Evolutionary conservation across 1,140 invertebrate species (phyloP), one percentile per base, ranked within the genome.

Genomic region (Anoplolepis gracilipes): DNA sequence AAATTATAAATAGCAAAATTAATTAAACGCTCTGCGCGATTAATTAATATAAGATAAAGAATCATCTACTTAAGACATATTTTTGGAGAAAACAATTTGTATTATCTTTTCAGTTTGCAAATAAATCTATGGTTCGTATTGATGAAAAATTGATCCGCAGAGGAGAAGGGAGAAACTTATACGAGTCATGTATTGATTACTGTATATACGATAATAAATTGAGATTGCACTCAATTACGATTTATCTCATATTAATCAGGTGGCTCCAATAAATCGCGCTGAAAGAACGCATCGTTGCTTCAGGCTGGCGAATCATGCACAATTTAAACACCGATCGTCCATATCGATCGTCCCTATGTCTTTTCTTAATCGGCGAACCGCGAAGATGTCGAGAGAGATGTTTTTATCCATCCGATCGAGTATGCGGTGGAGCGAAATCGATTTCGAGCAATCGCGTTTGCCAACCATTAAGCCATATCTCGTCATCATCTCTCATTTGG

Each of bases 321-420:
- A 13, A 70, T 81, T 81, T 84, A 84, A 84, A 16, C 33, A 2
- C 70, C 33, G 30, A 28, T 57, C 70, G 70, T 62, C 46, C 57
- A 22, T 25, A 57, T 36, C 75, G 62, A 55, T 42, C 61, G 39
- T 78, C 36, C 25, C 6, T 36, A 36, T 39, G 49, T 28, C 46
- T 85, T 67, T 77, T 85, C 84, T 85, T 81, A 85, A 85, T 85
- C 84, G 84, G 33, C 75, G 85, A 72, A 86, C 84, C 65, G 72
- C 64, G 77, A 82, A 85, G 25, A 84, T 39, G 64, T 72, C 42
- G 85, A 84, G 55, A 55, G 53, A 70, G 85, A 84, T 69, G 67
- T 70, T 84, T 70, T 84, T 82, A 84, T 84, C 84, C 81, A 59
- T 39, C 61, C 62, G 62, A 78, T 79, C 73, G 46, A 55, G 28